Evolutionary conservation across 2,888 invertebrate species (phyloP).

Genomic region (Trimorus sp.): DNA sequence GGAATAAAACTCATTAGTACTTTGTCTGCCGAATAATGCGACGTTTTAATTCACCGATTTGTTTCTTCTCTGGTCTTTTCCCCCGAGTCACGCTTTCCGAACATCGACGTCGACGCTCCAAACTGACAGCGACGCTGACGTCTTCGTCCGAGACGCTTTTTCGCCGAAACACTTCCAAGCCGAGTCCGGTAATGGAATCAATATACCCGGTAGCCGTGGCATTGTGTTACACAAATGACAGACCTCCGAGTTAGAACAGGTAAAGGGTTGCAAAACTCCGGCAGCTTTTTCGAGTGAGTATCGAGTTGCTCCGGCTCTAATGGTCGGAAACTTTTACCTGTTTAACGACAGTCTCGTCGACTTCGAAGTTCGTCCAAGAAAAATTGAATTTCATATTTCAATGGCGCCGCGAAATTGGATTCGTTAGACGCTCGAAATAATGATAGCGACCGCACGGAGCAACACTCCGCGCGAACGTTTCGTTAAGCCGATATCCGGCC

Average conservation of each 20-base stretch:
- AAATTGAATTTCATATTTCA: no score
- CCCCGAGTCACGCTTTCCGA: no score
- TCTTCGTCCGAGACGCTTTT: conserved; percentile 4
- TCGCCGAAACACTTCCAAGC: neutral
- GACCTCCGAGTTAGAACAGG: conserved; percentile 62
- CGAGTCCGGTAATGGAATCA: conserved; percentile 7
- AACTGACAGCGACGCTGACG: neutral
- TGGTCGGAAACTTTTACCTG: no score
- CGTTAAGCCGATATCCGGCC: no score
- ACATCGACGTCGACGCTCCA: no score
- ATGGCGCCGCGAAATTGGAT: no score
- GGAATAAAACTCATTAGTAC: conserved; percentile 37
- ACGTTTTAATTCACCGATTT: neutral
- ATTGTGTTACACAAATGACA: conserved; percentile 53
- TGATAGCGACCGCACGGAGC: no score
- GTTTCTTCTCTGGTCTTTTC: no score
- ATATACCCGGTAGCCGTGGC: conserved; percentile 40
- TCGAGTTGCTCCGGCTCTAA: conserved; percentile 8
- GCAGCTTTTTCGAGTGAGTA: conserved; percentile 56
- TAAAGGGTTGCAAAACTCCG: conserved; percentile 65
- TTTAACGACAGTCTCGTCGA: no score
- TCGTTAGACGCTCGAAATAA: no score
- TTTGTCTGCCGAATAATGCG: conserved; percentile 11
- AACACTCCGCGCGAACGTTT: no score
- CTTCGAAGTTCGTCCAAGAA: no score